Conservation (phyloP, 2,888 invertebrate species). For the Julus scanicus region DNA sequence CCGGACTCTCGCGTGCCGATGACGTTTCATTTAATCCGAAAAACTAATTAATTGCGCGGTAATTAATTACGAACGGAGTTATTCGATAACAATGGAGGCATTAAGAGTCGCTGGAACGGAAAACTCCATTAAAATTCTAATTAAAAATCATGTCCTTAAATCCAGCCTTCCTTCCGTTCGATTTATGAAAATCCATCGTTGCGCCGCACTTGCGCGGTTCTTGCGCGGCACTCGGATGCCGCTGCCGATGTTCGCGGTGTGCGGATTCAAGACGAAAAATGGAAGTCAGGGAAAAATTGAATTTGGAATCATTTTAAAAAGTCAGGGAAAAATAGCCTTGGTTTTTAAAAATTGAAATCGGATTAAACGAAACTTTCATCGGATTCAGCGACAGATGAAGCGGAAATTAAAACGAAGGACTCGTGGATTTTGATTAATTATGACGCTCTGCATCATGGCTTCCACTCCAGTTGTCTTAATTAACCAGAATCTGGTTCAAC, state of each 20-base stretch:
- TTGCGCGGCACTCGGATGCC: no score
- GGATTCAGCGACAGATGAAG: not conserved
- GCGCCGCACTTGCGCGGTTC: no score
- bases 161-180: not conserved
- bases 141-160: not conserved
- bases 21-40: not conserved
- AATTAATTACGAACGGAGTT: not conserved
- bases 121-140: constrained; percentile 13
- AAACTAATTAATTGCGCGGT: not conserved
- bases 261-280: no score
- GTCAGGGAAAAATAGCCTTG: not conserved
- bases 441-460: no score
- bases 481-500: no score
- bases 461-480: no score
- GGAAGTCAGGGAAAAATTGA: not conserved
- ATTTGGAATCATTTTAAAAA: no score
- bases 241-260: no score
- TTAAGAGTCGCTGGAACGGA: not conserved
- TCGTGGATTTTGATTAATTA: no score
- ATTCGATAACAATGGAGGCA: not conserved
- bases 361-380: no score
- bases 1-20: not conserved
- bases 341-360: no score
- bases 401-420: not conserved
- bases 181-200: no score